Conservation (phyloP, 2,888 invertebrate genomes). For the Spodoptera exigua region DNA sequence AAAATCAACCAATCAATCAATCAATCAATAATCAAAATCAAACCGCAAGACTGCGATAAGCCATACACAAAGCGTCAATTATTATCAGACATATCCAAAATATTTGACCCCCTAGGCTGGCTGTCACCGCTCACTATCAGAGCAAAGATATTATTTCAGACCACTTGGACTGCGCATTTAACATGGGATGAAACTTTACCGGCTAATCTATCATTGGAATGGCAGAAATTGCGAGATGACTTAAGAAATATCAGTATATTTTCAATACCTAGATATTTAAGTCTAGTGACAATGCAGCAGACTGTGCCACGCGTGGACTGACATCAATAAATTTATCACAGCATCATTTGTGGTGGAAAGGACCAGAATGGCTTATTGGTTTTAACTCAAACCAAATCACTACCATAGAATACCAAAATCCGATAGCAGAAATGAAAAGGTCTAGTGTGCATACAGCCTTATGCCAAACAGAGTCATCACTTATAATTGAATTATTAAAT, state of each 20-base stretch:
- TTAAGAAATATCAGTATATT: not conserved
- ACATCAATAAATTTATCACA: too few relatives aligned
- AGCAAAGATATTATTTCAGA: not conserved
- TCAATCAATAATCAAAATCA: not conserved
- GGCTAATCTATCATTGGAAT: not conserved
- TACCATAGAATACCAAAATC: too few relatives aligned
- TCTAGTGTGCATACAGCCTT: too few relatives aligned
- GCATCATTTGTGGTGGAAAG: slow-evolving; percentile 6
- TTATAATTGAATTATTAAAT: too few relatives aligned
- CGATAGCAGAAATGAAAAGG: too few relatives aligned
- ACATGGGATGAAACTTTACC: not conserved
- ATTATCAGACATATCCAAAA: not conserved
- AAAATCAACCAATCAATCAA: too few relatives aligned
- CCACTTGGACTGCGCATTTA: not conserved
- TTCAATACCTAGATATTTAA: too few relatives aligned
- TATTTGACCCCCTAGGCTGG: not conserved
- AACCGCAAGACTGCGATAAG: not conserved
- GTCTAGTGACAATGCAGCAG: too few relatives aligned
- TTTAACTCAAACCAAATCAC: too few relatives aligned
- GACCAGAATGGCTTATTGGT: slow-evolving; percentile 5
- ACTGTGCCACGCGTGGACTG: too few relatives aligned
- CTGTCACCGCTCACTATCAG: not conserved
- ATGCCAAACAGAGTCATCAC: too few relatives aligned
- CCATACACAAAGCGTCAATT: not conserved
- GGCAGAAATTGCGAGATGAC: too few relatives aligned